These are phyloP conservation scores for Apis laboriosa DNA, from an alignment of 1,140 invertebrate genomes.

Conservation along the genomic window DNA sequence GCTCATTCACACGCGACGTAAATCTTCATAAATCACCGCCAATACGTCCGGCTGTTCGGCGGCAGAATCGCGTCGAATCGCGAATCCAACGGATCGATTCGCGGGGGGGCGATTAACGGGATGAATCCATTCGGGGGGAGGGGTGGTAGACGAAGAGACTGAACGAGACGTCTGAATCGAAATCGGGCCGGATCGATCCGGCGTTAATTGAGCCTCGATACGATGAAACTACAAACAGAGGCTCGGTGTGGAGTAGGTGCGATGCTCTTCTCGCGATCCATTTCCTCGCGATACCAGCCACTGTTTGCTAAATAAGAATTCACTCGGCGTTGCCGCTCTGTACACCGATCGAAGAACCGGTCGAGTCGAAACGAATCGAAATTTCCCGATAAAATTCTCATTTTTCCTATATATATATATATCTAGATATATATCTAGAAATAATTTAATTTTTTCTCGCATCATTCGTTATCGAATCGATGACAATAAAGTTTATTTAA, in stretches of 20 bases:
- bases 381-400: too few species aligned
- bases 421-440: too few species aligned
- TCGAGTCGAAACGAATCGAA: neutral
- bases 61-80: neutral
- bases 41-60: neutral
- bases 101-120: neutral
- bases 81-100: neutral
- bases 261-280: constrained; percentile 34
- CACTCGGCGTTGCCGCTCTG: neutral
- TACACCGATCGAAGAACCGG: neutral
- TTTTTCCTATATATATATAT: too few species aligned
- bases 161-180: neutral
- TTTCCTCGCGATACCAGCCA: neutral
- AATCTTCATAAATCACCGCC: neutral
- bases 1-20: neutral
- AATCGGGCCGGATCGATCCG: constrained; percentile 6
- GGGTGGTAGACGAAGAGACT: neutral
- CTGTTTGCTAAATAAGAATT: constrained; percentile 27
- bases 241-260: constrained; percentile 12
- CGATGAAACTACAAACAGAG: constrained; percentile 32
- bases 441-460: too few species aligned
- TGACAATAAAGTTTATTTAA: too few species aligned
- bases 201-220: constrained; percentile 31
- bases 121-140: neutral
- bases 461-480: too few species aligned